Percentiles rank a stretch among this genome's conserved stretches.
Conservation (phyloP, 1,140 invertebrate species). For the Periplaneta americana region DNA sequence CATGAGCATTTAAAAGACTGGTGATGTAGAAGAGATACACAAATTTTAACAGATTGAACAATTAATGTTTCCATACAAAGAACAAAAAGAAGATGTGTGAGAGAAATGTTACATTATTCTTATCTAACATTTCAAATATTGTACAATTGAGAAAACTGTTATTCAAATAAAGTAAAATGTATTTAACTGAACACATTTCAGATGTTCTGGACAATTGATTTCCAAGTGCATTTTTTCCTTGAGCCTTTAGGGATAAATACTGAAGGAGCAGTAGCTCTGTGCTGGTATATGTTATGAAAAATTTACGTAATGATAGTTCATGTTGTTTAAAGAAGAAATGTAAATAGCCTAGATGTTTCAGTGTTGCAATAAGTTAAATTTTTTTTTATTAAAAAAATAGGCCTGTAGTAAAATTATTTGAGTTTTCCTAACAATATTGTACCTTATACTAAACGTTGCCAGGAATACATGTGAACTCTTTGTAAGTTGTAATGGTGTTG, state of each 20-base stretch:
- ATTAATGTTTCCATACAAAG: background rate
- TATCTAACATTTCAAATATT: background rate
- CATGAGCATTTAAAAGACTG: background rate
- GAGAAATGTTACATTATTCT: background rate
- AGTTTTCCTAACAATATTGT: background rate
- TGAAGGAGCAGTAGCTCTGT: background rate
- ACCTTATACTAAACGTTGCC: background rate
- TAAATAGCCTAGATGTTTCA: background rate
- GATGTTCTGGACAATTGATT: background rate
- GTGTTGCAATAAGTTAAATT: too few species aligned
- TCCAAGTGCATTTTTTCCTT: background rate
- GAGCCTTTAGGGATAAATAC: background rate
- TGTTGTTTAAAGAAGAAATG: background rate
- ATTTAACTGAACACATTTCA: background rate
- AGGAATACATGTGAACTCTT: background rate
- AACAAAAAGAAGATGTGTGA: background rate
- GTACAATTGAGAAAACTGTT: background rate
- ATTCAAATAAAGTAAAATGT: background rate
- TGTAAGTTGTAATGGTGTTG: background rate
- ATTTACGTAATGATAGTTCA: background rate
- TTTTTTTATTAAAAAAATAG: background rate
- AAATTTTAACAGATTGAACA: background rate
- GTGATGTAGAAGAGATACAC: background rate
- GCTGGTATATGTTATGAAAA: too few species aligned
- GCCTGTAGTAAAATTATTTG: background rate